Conservation (phyloP, 2,113 vertebrate species). For the Maccullochella peelii region DNA sequence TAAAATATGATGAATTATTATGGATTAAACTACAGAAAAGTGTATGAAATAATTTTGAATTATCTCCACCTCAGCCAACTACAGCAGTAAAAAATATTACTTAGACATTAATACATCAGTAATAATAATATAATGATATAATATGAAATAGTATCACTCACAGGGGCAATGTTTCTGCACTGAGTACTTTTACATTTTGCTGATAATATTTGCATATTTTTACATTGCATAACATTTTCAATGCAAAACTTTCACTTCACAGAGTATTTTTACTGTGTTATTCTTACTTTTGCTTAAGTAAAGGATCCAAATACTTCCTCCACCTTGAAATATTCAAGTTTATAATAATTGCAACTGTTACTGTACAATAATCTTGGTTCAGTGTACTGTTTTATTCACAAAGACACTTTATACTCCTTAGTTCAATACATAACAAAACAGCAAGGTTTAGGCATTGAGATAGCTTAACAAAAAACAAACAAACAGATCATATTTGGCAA, state of each 20-base stretch:
- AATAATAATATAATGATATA: not conserved
- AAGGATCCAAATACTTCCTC: not conserved
- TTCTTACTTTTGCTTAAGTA: not conserved
- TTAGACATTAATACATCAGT: not conserved
- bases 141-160: not conserved
- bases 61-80: not conserved
- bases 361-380: not conserved
- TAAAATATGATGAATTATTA: not conserved
- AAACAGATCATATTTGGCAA: conserved; percentile 49
- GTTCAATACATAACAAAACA: conserved; percentile 24
- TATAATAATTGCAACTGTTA: not conserved
- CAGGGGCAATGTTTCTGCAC: not conserved
- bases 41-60: not conserved
- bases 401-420: conserved; percentile 32
- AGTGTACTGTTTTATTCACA: conserved; percentile 53
- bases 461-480: conserved; percentile 10
- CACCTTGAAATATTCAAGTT: not conserved
- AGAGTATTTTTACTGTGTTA: not conserved
- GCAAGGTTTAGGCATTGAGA: conserved; percentile 26
- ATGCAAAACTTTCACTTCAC: not conserved
- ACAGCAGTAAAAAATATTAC: not conserved
- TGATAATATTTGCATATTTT: no score
- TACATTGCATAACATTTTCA: no score
- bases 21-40: not conserved
- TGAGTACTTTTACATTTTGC: not conserved